A percentile compares a stretch with the other conserved stretches of the same genome.
Conservation (phyloP, 2,888 invertebrate species). For the Aproaerema taeniolella region DNA sequence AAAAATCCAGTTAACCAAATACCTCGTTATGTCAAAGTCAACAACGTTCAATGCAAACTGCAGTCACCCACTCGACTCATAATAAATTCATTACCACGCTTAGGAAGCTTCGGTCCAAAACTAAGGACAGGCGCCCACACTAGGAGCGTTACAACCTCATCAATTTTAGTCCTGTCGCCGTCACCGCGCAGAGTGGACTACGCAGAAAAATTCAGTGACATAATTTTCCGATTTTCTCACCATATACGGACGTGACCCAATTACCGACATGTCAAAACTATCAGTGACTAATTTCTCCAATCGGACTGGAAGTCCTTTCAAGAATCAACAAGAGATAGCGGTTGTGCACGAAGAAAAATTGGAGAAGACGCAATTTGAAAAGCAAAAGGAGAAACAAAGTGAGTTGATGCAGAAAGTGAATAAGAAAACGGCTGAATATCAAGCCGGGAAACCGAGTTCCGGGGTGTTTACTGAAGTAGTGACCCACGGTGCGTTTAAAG, state of each 20-base stretch:
- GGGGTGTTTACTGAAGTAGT: slow-evolving; percentile 69
- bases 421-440: slow-evolving; percentile 63
- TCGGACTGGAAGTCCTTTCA: slow-evolving; percentile 40
- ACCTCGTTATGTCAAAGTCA: slow-evolving; percentile 24
- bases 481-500: slow-evolving; percentile 62
- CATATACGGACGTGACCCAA: slow-evolving; percentile 27
- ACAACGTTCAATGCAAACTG: slow-evolving; percentile 61
- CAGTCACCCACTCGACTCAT: slow-evolving; percentile 28
- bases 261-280: slow-evolving; percentile 50
- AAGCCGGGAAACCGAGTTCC: slow-evolving; percentile 56
- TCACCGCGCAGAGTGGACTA: slow-evolving; percentile 48
- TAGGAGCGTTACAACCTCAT: slow-evolving; percentile 52
- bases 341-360: slow-evolving; percentile 51
- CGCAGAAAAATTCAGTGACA: slow-evolving; percentile 45
- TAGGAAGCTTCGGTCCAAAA: slow-evolving; percentile 67
- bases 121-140: slow-evolving; percentile 73
- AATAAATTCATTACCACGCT: slow-evolving; percentile 65
- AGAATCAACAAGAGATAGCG: slow-evolving; percentile 23
- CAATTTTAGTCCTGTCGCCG: slow-evolving; percentile 52
- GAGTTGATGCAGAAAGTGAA: slow-evolving; percentile 57
- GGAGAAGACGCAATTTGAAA: slow-evolving; percentile 50
- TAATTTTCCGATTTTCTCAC: slow-evolving; percentile 27
- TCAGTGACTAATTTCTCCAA: slow-evolving; percentile 58
- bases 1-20: slow-evolving; percentile 9
- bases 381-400: slow-evolving; percentile 59